Evolutionary conservation across 2,797 vertebrate species (phyloP).

Genomic region (Hypotaenidia philippensis): DNA sequence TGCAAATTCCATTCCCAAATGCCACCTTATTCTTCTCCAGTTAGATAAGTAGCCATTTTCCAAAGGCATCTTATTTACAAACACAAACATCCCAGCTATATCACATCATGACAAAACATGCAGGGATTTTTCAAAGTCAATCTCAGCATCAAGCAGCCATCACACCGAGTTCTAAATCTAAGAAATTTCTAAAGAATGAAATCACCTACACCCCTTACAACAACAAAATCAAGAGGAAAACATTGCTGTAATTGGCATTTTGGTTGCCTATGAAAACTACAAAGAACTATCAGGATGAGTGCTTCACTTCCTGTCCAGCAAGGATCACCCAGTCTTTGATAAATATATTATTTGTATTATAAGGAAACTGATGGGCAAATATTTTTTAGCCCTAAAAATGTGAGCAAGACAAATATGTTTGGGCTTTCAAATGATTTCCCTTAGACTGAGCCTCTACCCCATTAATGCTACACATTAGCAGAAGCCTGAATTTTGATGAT

Average conservation of each 20-base stretch:
- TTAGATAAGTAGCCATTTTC: background rate
- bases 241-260: background rate
- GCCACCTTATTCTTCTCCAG: background rate
- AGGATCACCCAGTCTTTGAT: background rate
- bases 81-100: background rate
- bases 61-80: background rate
- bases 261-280: background rate
- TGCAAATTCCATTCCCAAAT: background rate
- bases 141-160: background rate
- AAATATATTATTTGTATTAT: background rate
- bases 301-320: background rate
- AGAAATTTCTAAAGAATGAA: background rate
- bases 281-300: background rate
- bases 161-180: background rate
- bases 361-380: background rate
- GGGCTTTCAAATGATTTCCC: background rate
- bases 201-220: background rate
- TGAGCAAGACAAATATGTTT: background rate
- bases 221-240: background rate
- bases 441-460: background rate
- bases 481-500: conserved; percentile 36
- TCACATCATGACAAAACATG: background rate
- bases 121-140: background rate
- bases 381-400: background rate
- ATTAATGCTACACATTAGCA: background rate